Base-by-base conservation (phyloP, 30 jellyfish, hydroid and myxozoan genomes). In the Nemopilema nomurai region DNA sequence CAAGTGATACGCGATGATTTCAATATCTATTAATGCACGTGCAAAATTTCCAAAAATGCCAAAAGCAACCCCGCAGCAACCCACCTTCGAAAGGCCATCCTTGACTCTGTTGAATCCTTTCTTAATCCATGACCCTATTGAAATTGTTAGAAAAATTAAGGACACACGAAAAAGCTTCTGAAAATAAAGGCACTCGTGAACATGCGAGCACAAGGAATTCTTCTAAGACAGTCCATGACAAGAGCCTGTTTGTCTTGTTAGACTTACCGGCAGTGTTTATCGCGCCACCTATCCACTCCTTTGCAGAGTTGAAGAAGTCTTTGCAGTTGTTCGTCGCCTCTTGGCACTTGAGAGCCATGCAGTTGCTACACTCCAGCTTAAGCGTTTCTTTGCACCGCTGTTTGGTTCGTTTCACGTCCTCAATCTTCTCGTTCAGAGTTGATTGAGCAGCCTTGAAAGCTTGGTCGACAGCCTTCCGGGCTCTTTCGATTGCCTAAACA, bases 241-340 rank as follows among this genome's bases (percentile, higher is more conserved):
- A 51, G 18, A 51, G 67, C 67, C 16, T 51, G 16, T 51, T 51
- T 51, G 20, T 51, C 13, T 19, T 16, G 33, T 1, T 30, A 27
- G 52, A 65, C 86, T 79, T 66, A 90, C 98, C 98, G 13, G 95
- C 96, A 4, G 91, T 53, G 52, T 93, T 88, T 57, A 93, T 62
- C 0, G 81, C 96, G 4, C 98, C 98, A 19, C 98, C 98, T 30
- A 93, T 93, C 98, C 98, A 93, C 75, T 93, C 88, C 30, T 96
- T 96, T 17, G 98, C 98, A 49, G 80, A 73, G 69, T 88, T 90
- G 72, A 93, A 66, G 77, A 88, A 93, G 8, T 95, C 96, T 89
- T 93, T 93, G 84, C 98, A 93, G 74, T 93, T 93, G 1, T 89
- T 26, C 63, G 88, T 93, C 0, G 98, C 98, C 72, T 93, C 92